Percentiles rank a stretch among this genome's conserved stretches.
These are phyloP conservation scores for Ophraella communa DNA, from an alignment of 2,888 invertebrate genomes.

Conservation along the genomic window DNA sequence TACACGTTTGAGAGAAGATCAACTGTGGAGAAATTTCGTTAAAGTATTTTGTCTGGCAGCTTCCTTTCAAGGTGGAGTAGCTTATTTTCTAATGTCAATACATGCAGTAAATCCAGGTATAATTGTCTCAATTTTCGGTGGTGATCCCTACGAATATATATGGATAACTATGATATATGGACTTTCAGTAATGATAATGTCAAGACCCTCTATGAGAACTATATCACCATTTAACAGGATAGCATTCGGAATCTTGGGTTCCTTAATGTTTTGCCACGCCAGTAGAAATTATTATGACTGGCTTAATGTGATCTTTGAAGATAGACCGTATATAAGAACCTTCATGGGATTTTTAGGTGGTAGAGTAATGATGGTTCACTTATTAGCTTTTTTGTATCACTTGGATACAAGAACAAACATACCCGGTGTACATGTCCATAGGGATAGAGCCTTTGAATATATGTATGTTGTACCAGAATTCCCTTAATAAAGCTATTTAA, in stretches of 20 bases:
- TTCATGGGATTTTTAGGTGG: conserved; percentile 51
- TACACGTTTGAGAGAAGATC: conserved; percentile 22
- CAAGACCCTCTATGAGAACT: conserved; percentile 41
- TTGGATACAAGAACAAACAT: conserved; percentile 50
- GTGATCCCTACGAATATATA: conserved; percentile 38
- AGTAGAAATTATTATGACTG: conserved; percentile 50
- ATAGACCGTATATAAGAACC: conserved; percentile 43
- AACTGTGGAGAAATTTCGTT: conserved; percentile 32
- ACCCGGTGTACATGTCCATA: conserved; percentile 33
- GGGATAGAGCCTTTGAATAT: conserved; percentile 43
- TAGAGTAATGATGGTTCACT: conserved; percentile 52
- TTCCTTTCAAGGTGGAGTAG: conserved; percentile 52
- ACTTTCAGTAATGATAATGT: conserved; percentile 41
- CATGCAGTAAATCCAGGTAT: conserved; percentile 52
- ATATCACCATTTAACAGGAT: conserved; percentile 40
- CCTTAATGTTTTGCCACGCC: conserved; percentile 54
- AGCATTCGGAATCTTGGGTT: conserved; percentile 49
- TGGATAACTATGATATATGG: conserved; percentile 48
- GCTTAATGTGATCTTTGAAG: conserved; percentile 40
- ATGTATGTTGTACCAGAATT: conserved; percentile 43
- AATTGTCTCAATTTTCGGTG: conserved; percentile 39
- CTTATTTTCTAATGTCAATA: conserved; percentile 56
- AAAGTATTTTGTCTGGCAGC: conserved; percentile 45
- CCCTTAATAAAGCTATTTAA: no score
- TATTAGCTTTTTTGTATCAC: conserved; percentile 54